These are phyloP conservation scores for Intellagama lesueurii DNA, from an alignment of 2,797 vertebrate genomes.

Conservation along the genomic window DNA sequence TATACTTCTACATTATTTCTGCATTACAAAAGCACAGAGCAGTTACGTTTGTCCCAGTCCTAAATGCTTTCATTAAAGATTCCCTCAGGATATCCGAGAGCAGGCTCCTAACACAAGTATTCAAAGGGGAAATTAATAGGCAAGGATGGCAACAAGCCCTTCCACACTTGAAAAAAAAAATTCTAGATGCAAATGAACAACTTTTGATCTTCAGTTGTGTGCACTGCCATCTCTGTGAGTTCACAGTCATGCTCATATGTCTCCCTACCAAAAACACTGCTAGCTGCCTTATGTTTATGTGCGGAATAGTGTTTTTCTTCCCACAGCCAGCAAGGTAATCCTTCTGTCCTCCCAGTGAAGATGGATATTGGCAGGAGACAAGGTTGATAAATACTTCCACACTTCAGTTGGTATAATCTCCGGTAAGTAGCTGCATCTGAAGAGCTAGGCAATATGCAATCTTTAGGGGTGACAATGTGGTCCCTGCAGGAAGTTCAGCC, in stretches of 20 bases:
- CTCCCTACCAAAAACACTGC: constrained; percentile 47
- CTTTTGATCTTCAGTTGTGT: constrained; percentile 1
- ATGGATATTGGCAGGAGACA: constrained; percentile 44
- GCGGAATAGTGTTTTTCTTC: constrained; percentile 49
- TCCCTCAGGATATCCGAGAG: too few species aligned
- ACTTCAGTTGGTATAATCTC: constrained; percentile 42
- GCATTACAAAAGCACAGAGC: too few species aligned
- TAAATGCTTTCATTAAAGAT: too few species aligned
- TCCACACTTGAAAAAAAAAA: constrained; percentile 46
- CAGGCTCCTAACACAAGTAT: too few species aligned
- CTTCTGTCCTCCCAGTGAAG: neutral
- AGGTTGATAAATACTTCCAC: constrained; percentile 58
- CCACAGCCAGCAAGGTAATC: constrained; percentile 25
- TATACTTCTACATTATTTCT: too few species aligned
- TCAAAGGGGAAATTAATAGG: constrained; percentile 55
- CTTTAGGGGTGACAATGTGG: constrained; percentile 17
- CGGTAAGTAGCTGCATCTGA: constrained; percentile 37
- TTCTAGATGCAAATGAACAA: constrained; percentile 61
- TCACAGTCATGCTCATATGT: constrained; percentile 44
- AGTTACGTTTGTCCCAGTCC: too few species aligned
- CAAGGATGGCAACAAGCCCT: constrained; percentile 42
- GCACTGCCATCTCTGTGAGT: constrained; percentile 45
- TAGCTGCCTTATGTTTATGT: constrained; percentile 54
- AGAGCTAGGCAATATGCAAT: constrained; percentile 30
- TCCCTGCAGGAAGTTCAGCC: neutral